Evolutionary conservation across 1,140 invertebrate genomes (phyloP).

Genomic region (Hypothenemus hampei): DNA sequence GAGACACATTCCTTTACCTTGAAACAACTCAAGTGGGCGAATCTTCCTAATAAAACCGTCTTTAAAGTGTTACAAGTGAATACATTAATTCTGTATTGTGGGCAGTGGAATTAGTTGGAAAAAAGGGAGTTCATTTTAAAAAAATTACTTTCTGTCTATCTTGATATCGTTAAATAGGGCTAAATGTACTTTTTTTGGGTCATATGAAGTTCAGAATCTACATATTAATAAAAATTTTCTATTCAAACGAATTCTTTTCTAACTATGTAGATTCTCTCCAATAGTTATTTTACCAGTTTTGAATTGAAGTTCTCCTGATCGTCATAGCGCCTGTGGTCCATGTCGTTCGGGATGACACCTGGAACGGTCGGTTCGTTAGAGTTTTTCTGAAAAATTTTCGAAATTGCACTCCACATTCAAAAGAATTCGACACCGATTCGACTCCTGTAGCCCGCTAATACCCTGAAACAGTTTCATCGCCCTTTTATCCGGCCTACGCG

Average conservation of each 20-base stretch:
- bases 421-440: conserved; percentile 17
- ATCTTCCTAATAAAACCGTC: conserved; percentile 20
- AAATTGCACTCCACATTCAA: conserved; percentile 40
- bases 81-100: conserved; percentile 6
- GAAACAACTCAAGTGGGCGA: conserved; percentile 14
- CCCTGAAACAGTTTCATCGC: conserved; percentile 37
- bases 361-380: conserved; percentile 25
- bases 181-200: no score
- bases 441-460: no score
- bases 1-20: conserved; percentile 19
- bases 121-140: no score
- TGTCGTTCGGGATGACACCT: conserved; percentile 25
- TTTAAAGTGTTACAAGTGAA: conserved; percentile 16
- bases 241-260: no score
- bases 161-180: no score
- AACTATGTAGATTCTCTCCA: conserved; percentile 1
- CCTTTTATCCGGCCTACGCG: conserved; percentile 34
- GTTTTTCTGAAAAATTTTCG: conserved; percentile 37
- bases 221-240: no score
- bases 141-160: no score
- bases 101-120: no score
- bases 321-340: conserved; percentile 30
- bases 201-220: no score
- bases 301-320: conserved; percentile 31
- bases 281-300: conserved; percentile 32